A percentile compares a stretch with the other conserved stretches of the same genome.
Evolutionary conservation across 2,113 vertebrate species (phyloP).

Genomic region (Petrocephalus zakoni): DNA sequence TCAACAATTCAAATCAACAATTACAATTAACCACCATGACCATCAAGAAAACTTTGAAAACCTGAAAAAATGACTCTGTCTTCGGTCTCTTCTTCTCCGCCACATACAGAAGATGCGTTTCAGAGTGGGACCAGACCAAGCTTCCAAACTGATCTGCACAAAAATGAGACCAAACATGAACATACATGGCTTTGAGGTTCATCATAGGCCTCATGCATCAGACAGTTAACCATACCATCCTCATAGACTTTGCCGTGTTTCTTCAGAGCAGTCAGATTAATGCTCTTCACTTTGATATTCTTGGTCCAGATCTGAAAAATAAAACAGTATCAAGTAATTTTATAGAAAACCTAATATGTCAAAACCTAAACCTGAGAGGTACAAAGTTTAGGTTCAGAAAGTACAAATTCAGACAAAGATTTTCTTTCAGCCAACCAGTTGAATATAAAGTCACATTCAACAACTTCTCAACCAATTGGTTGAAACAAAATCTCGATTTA

Average conservation of each 20-base stretch:
- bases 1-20: neutral
- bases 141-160: conserved; percentile 85
- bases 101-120: conserved; percentile 92
- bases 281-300: conserved; percentile 86
- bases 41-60: conserved; percentile 20
- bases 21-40: neutral
- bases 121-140: conserved; percentile 93
- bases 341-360: neutral
- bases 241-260: conserved; percentile 87
- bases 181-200: neutral
- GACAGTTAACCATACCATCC: conserved; percentile 67
- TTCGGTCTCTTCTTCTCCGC: conserved; percentile 91
- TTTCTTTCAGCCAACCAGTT: neutral
- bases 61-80: conserved; percentile 88
- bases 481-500: neutral
- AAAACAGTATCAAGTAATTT: neutral
- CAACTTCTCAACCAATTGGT: neutral
- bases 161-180: neutral
- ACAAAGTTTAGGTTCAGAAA: neutral
- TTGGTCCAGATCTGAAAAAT: conserved; percentile 81
- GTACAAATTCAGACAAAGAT: neutral
- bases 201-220: neutral
- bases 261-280: conserved; percentile 78
- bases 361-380: neutral
- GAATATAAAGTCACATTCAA: neutral